A percentile compares a stretch with the other conserved stretches of the same genome.
Evolutionary conservation across 1,140 invertebrate genomes (phyloP).

Genomic region (Drosophila kepulauana): DNA sequence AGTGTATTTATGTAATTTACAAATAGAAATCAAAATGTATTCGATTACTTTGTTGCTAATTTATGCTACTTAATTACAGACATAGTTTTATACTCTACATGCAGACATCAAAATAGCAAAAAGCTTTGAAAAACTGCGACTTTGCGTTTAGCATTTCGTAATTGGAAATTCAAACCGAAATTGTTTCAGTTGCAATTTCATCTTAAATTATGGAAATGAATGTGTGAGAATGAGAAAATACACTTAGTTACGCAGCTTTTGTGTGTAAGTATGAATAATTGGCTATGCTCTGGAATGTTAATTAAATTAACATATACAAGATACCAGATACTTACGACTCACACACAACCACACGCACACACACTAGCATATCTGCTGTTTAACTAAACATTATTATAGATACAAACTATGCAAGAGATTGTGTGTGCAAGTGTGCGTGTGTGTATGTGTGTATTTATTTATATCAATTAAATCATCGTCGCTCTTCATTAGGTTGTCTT

Average conservation of each 20-base stretch:
- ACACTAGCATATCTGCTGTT: slow-evolving; percentile 42
- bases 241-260: slow-evolving; percentile 24
- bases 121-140: slow-evolving; percentile 65
- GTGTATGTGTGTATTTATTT: slow-evolving; percentile 15
- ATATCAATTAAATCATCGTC: slow-evolving; percentile 4
- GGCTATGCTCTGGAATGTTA: slow-evolving; percentile 67
- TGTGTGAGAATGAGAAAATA: slow-evolving; percentile 10
- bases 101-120: slow-evolving; percentile 75
- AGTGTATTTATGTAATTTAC: slow-evolving; percentile 58
- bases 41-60: slow-evolving; percentile 54
- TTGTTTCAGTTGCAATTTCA: slow-evolving; percentile 20
- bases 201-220: slow-evolving; percentile 60
- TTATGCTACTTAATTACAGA: slow-evolving; percentile 62
- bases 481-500: slow-evolving; percentile 10
- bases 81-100: slow-evolving; percentile 25
- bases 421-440: not conserved
- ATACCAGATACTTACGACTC: slow-evolving; percentile 15
- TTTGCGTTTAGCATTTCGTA: slow-evolving; percentile 27
- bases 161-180: slow-evolving; percentile 30
- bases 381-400: slow-evolving; percentile 30
- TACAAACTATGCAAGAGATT: slow-evolving; percentile 18
- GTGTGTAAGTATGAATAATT: slow-evolving; percentile 46
- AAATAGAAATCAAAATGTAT: slow-evolving; percentile 61
- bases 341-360: slow-evolving; percentile 19
- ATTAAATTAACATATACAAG: slow-evolving; percentile 69